Percentiles rank a stretch among this genome's conserved stretches.
These are phyloP conservation scores for Cydia strobilella DNA, from an alignment of 1,140 invertebrate genomes.

Conservation along the genomic window DNA sequence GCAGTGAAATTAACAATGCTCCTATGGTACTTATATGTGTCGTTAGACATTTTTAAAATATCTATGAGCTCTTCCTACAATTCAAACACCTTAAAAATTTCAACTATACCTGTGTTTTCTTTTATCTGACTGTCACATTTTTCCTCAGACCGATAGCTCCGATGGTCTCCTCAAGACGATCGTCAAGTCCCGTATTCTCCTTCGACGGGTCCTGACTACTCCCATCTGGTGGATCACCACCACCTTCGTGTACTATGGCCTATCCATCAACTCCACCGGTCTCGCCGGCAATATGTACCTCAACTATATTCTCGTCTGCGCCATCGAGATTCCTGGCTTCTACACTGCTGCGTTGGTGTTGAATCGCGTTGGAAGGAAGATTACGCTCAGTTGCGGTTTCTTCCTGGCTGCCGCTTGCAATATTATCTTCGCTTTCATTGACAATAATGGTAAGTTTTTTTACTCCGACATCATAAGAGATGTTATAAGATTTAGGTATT, in stretches of 20 bases:
- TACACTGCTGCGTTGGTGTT: slow-evolving; percentile 82
- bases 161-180: slow-evolving; percentile 75
- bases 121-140: not conserved
- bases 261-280: slow-evolving; percentile 89
- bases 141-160: slow-evolving; percentile 39
- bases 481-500: no score
- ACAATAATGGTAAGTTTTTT: slow-evolving; percentile 53
- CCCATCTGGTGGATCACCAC: slow-evolving; percentile 87
- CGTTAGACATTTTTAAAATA: no score
- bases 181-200: slow-evolving; percentile 80
- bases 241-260: slow-evolving; percentile 89
- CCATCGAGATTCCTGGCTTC: slow-evolving; percentile 87
- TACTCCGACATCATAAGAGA: not conserved
- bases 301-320: slow-evolving; percentile 85
- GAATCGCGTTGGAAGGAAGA: slow-evolving; percentile 83
- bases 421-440: slow-evolving; percentile 66
- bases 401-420: slow-evolving; percentile 81
- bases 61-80: no score
- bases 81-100: no score
- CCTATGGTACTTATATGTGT: no score
- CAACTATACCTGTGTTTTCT: no score
- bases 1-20: no score
- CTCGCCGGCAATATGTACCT: slow-evolving; percentile 86
- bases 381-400: slow-evolving; percentile 81
- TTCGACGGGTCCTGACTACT: slow-evolving; percentile 84